Evolutionary conservation across 2,113 vertebrate species (phyloP).

Genomic region (Perca schrenkii): DNA sequence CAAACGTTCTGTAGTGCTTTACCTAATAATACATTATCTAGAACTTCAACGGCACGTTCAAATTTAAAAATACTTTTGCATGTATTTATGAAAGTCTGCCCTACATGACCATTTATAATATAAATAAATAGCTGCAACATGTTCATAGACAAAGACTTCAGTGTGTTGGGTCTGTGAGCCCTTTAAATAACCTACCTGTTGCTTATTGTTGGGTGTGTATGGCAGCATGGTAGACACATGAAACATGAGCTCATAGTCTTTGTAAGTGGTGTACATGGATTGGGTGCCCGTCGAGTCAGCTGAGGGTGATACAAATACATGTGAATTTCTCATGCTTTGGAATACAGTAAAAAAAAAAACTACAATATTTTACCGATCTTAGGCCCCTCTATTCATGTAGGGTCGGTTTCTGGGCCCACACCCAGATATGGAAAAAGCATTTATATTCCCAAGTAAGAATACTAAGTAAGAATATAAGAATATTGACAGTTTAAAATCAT

Average conservation of each 20-base stretch:
- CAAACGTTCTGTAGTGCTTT: background rate
- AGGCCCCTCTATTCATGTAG: background rate
- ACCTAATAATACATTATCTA: background rate
- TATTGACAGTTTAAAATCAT: background rate
- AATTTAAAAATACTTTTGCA: no score
- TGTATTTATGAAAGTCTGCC: background rate
- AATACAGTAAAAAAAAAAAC: background rate
- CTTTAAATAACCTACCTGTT: conserved; percentile 88
- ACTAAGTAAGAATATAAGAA: no score
- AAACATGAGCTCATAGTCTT: conserved; percentile 87
- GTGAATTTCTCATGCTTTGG: conserved; percentile 6
- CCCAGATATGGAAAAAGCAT: no score
- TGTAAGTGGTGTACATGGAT: conserved; percentile 84
- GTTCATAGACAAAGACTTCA: background rate
- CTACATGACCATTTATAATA: background rate
- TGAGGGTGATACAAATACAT: conserved; percentile 50
- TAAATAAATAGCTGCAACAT: background rate
- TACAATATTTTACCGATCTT: background rate
- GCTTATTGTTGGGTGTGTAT: conserved; percentile 98
- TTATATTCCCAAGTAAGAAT: background rate
- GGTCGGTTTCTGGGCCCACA: background rate
- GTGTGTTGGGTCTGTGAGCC: background rate
- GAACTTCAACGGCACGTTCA: no score
- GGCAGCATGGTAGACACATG: conserved; percentile 92
- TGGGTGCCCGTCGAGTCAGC: conserved; percentile 85